A percentile compares a stretch with the other conserved stretches of the same genome.
Conservation (phyloP, 1,140 invertebrate species). For the Aphelinus certus region DNA sequence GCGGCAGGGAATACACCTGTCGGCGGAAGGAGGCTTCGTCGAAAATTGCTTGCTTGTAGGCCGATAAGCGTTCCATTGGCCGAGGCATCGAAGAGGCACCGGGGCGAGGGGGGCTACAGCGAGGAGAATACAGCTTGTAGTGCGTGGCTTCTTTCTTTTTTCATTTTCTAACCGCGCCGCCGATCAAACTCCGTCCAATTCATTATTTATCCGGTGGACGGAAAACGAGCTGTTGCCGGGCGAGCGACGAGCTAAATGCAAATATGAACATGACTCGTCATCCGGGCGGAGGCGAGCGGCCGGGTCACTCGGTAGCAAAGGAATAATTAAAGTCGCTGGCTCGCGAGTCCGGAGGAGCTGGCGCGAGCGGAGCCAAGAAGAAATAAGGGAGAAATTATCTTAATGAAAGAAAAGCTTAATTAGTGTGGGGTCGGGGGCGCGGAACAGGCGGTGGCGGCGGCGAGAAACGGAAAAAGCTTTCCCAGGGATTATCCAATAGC, state of each 20-base stretch:
- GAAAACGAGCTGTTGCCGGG: no score
- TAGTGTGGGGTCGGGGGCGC: not conserved
- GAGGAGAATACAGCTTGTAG: slow-evolving; percentile 2
- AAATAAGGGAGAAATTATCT: slow-evolving; percentile 10
- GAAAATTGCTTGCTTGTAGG: slow-evolving; percentile 8
- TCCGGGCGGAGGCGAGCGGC: not conserved
- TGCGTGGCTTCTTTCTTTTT: no score
- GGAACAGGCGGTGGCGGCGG: not conserved
- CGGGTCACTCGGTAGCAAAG: not conserved
- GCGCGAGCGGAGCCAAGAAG: not conserved
- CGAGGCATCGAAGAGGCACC: not conserved
- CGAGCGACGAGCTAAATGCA: no score
- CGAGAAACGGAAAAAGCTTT: slow-evolving; percentile 22
- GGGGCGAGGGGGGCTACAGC: not conserved
- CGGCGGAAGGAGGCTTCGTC: slow-evolving; percentile 10
- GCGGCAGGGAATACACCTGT: not conserved
- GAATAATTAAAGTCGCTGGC: slow-evolving; percentile 6
- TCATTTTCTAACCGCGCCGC: no score
- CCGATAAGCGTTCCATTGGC: slow-evolving; percentile 12
- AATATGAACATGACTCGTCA: not conserved
- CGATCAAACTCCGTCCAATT: no score
- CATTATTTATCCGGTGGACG: no score
- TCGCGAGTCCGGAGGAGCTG: no score
- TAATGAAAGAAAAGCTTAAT: slow-evolving; percentile 23
- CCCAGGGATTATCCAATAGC: slow-evolving; percentile 32